Percentiles rank a stretch among this genome's conserved stretches.
These are phyloP conservation scores for Lanistes nyassanus DNA, from an alignment of 1,140 invertebrate genomes.

Conservation along the genomic window DNA sequence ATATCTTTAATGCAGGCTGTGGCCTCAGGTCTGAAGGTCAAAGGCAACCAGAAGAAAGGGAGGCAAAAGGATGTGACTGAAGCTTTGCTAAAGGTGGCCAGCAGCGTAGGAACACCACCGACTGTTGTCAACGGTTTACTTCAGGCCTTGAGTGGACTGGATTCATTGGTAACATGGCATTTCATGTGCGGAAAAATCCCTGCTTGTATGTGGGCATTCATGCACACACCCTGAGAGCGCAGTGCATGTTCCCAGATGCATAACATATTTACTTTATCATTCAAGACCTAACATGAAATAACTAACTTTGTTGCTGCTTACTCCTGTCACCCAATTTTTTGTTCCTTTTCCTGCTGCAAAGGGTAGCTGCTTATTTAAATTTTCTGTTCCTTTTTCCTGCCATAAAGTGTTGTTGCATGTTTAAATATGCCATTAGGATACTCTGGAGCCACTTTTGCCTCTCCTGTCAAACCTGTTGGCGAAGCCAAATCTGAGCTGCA, in stretches of 20 bases:
- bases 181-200: background rate
- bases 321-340: background rate
- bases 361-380: too few relatives aligned
- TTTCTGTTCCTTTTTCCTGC: too few relatives aligned
- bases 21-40: slow-evolving; percentile 2
- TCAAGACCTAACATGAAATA: background rate
- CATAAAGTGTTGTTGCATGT: too few relatives aligned
- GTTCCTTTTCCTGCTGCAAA: too few relatives aligned
- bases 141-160: slow-evolving; percentile 5
- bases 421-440: background rate
- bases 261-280: background rate
- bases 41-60: slow-evolving; percentile 4
- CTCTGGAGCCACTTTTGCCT: slow-evolving; percentile 4
- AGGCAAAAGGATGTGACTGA: background rate
- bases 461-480: slow-evolving; percentile 21
- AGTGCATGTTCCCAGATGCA: background rate
- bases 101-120: background rate
- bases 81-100: slow-evolving; percentile 7
- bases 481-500: background rate
- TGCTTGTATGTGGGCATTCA: background rate
- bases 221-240: too few relatives aligned
- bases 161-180: slow-evolving; percentile 1
- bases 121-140: background rate
- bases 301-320: background rate
- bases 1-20: slow-evolving; percentile 15